These are phyloP conservation scores for Argynnis bischoffii DNA, from an alignment of 2,888 invertebrate genomes.

Conservation along the genomic window DNA sequence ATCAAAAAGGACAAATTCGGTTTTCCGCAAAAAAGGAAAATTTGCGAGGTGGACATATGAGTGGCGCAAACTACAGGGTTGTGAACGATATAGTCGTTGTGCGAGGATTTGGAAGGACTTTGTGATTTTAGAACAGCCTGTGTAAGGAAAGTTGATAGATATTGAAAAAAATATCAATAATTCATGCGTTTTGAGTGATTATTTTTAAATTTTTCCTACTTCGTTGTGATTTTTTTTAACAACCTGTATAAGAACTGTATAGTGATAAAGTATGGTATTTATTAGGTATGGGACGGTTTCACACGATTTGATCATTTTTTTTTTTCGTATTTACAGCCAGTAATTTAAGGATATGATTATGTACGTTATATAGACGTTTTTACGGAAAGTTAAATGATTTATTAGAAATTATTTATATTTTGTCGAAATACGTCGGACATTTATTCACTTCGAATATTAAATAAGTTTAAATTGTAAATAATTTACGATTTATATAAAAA, in stretches of 20 bases:
- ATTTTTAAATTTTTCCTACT: not conserved
- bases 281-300: too few relatives aligned
- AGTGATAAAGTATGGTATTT: too few relatives aligned
- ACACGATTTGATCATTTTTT: too few relatives aligned
- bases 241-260: constrained; percentile 9
- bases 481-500: not conserved
- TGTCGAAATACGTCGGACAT: not conserved
- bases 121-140: constrained; percentile 7
- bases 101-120: constrained; percentile 1
- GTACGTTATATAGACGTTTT: too few relatives aligned
- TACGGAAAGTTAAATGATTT: too few relatives aligned
- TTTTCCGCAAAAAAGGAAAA: constrained; percentile 72
- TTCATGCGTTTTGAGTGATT: constrained; percentile 13
- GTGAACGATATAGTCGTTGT: constrained; percentile 24
- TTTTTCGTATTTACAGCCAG: too few relatives aligned
- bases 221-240: constrained; percentile 4
- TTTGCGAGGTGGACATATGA: constrained; percentile 80
- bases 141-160: not conserved
- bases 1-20: constrained; percentile 72
- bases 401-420: not conserved
- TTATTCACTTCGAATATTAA: constrained; percentile 22
- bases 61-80: constrained; percentile 32
- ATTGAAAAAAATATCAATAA: constrained; percentile 9
- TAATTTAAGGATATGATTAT: too few relatives aligned
- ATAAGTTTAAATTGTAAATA: constrained; percentile 10